Percentiles rank a stretch among this genome's conserved stretches.
phyloP scores from a whole-genome alignment of 2,113 vertebrate species.

The Hipposideros armiger region DNA sequence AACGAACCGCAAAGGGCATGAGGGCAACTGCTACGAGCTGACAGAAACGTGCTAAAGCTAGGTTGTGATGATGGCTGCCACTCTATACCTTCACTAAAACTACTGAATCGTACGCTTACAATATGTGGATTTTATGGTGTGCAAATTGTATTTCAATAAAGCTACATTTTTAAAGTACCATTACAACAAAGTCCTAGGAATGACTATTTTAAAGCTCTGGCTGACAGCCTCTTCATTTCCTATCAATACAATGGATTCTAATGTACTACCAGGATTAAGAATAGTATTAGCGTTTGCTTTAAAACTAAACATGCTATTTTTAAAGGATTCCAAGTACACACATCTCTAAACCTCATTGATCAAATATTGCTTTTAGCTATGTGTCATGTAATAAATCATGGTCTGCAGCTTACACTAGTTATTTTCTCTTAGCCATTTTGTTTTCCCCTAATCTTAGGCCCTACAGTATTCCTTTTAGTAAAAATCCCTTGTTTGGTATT shows the following conservation, averaged over 20 bases:
- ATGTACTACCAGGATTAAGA: background rate
- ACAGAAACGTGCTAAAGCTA: background rate
- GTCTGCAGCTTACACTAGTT: background rate
- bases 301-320: constrained; percentile 16
- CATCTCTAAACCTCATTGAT: constrained; percentile 15
- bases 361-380: background rate
- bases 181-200: background rate
- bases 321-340: background rate
- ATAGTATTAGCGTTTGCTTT: background rate
- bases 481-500: background rate
- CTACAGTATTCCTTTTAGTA: background rate
- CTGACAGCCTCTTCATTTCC: background rate
- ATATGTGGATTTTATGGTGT: background rate
- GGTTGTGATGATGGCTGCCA: background rate
- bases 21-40: background rate
- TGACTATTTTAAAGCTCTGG: background rate
- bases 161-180: background rate
- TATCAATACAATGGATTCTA: background rate
- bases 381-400: background rate
- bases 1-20: background rate
- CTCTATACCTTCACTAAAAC: background rate
- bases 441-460: background rate
- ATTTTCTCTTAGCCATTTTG: background rate
- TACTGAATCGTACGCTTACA: background rate
- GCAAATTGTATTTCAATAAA: background rate